Evolutionary conservation across 2,888 invertebrate species (phyloP).

Genomic region (Pachydiplax longipennis): DNA sequence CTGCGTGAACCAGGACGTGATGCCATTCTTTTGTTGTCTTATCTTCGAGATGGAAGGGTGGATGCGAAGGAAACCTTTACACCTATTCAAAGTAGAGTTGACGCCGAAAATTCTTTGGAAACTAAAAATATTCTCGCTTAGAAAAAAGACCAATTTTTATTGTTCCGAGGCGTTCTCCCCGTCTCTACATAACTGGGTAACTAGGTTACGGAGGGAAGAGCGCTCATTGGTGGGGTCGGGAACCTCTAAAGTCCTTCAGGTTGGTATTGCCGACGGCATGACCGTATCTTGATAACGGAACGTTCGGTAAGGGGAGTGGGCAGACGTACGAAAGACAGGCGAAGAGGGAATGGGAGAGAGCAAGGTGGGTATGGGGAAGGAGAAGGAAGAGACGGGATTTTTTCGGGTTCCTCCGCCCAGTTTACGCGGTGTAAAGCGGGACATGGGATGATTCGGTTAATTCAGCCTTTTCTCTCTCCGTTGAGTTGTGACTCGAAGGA

Average conservation of each 20-base stretch:
- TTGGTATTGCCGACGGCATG: slow-evolving; percentile 43
- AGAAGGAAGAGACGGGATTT: neutral
- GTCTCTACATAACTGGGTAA: neutral
- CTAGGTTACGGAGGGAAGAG: neutral
- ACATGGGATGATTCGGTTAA: neutral
- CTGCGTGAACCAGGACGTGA: too few species aligned
- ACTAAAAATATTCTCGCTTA: too few species aligned
- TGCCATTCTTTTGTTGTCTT: too few species aligned
- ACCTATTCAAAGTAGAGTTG: too few species aligned
- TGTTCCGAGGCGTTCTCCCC: neutral
- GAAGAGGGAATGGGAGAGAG: neutral
- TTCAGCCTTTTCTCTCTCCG: neutral
- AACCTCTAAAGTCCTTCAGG: neutral
- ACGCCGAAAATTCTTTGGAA: too few species aligned
- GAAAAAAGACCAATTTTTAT: neutral
- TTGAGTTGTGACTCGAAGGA: neutral
- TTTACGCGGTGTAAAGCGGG: neutral
- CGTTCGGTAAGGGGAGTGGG: neutral
- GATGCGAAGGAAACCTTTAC: too few species aligned
- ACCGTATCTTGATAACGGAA: slow-evolving; percentile 41
- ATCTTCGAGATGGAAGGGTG: too few species aligned
- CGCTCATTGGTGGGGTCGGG: neutral
- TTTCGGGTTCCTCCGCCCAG: neutral
- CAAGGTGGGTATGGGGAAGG: neutral
- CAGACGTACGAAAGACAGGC: neutral